These are phyloP conservation scores for Cavia porcellus DNA, from an alignment of 2,113 vertebrate genomes.

Conservation along the genomic window DNA sequence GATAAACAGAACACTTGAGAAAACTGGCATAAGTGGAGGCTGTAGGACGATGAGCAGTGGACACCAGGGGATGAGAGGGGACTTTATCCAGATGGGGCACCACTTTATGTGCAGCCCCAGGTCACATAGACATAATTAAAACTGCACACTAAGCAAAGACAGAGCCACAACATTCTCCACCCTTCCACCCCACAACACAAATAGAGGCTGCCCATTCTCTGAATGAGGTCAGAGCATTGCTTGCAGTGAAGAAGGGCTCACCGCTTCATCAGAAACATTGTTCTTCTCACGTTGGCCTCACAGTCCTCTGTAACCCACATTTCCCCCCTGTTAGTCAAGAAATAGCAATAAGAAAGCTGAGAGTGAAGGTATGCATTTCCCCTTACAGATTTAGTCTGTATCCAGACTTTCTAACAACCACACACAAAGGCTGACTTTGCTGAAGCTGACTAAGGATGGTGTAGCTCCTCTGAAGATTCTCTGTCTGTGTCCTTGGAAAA, in stretches of 20 bases:
- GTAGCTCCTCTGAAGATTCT: not conserved
- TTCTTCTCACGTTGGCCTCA: not conserved
- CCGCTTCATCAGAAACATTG: not conserved
- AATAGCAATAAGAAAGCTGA: not conserved
- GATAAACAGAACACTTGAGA: not conserved
- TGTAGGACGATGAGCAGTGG: not conserved
- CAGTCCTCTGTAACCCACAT: not conserved
- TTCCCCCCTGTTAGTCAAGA: not conserved
- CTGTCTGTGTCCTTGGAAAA: not conserved
- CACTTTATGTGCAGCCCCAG: conserved; percentile 13
- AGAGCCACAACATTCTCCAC: not conserved
- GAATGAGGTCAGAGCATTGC: not conserved
- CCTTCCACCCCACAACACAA: not conserved
- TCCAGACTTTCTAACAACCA: not conserved
- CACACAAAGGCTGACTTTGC: not conserved
- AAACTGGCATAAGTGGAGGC: not conserved
- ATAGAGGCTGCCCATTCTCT: not conserved
- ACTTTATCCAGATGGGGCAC: not conserved
- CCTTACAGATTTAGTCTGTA: not conserved
- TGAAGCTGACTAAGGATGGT: not conserved
- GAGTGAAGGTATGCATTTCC: not conserved
- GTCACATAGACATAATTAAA: conserved; percentile 28
- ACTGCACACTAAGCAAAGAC: not conserved
- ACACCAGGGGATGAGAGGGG: not conserved
- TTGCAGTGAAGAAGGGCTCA: not conserved